Evolutionary conservation across 2,888 invertebrate species (phyloP), one percentile per base, ranked within the genome.

Genomic region (Eledona agricola): DNA sequence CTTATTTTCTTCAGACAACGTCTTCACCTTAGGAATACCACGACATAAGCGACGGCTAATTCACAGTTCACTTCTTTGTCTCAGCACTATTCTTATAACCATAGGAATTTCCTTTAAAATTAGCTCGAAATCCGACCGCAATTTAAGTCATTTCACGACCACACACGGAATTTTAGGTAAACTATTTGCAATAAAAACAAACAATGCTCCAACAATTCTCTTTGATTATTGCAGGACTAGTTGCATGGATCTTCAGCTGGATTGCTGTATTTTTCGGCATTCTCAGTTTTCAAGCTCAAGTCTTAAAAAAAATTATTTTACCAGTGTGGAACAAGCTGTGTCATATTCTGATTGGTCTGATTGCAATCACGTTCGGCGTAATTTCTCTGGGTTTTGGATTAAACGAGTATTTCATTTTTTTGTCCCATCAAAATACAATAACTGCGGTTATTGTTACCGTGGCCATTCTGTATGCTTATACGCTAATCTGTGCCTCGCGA

Each of bases 91-190:
- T 9, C 53, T 45, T 10, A 45, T 51, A 25, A 28, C 54, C 7
- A 12, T 42, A 1, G 57, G 57, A 10, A 37, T 58, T 5, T 16
- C 22, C n/a, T 31, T 59, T 4, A 53, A 51, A 43, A 59, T 55
- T 12, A 29, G 15, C n/a, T 10, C 28, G 4, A 43, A 51, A 50
- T n/a, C 46, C 7, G 22, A 22, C 7, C 22, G 37, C n/a, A n/a
- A n/a, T n/a, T n/a, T n/a, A n/a, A n/a, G n/a, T 12, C 61, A 63
- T 50, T 63, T 62, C 32, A 31, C 29, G 9, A 45, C 60, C 9
- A 13, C 51, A 1, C 60, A 62, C 31, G 60, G 55, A 23, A 52
- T 62, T 32, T 25, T 59, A 46, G 60, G 60, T 62, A 45, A 34
- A 10, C 15, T 23, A 4, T 7, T 4, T 6, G 6, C n/a, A n/a